Percentiles rank a stretch among this genome's conserved stretches.
phyloP scores from a whole-genome alignment of 1,140 invertebrate genomes.

The Aphelenchoides avenae region DNA sequence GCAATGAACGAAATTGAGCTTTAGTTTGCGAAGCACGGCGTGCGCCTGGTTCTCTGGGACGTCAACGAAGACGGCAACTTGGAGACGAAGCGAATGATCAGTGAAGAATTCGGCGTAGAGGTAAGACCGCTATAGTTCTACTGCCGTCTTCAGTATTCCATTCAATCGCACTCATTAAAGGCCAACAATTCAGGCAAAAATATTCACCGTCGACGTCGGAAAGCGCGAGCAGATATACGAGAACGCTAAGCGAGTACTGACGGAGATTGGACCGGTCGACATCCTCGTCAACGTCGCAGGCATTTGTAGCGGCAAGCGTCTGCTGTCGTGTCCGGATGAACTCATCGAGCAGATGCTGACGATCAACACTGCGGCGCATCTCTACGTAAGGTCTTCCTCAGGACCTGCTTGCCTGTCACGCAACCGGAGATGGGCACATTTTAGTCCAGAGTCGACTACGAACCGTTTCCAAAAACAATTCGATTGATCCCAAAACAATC shows the following conservation, averaged over 20 bases:
- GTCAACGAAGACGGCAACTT: conserved; percentile 17
- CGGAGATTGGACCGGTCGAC: conserved; percentile 9
- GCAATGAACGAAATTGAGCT: no score
- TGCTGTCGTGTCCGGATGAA: neutral
- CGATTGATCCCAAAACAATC: no score
- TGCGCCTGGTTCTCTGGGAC: conserved; percentile 16
- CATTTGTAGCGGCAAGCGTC: neutral
- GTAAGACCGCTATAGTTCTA: no score
- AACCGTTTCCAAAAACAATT: no score
- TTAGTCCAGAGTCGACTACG: no score
- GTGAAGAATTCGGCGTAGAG: conserved; percentile 19
- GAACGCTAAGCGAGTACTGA: neutral
- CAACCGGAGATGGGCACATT: no score
- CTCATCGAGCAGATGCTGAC: conserved; percentile 3
- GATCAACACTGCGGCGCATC: conserved; percentile 1
- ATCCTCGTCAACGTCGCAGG: conserved; percentile 9
- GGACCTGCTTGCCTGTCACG: neutral
- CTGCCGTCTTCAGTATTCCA: no score
- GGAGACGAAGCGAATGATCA: conserved; percentile 9
- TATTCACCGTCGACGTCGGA: conserved; percentile 8
- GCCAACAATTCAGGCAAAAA: no score
- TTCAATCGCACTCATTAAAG: no score
- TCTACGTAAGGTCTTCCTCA: neutral
- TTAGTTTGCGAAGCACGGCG: conserved; percentile 17
- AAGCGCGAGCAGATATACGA: conserved; percentile 5